Evolutionary conservation across 37 sponge, comb jelly and placozoan genomes (phyloP).

Genomic region (Ephydatia muelleri): DNA sequence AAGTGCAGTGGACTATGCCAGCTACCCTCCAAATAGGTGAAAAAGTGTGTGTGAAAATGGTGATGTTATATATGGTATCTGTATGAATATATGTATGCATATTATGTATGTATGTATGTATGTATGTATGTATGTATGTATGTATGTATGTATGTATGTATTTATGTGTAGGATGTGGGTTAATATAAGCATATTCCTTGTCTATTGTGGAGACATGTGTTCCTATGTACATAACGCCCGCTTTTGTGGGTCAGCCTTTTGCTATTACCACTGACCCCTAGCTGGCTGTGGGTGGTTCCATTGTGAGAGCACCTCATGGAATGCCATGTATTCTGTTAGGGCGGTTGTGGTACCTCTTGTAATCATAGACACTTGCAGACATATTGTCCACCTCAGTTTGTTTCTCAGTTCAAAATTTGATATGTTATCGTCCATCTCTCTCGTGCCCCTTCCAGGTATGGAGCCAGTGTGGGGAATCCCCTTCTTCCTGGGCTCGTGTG

Average conservation of each 20-base stretch:
- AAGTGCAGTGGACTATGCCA: slow-evolving; percentile 10
- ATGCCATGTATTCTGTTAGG: too few relatives aligned
- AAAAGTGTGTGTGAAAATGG: not conserved
- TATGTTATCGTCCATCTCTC: not conserved
- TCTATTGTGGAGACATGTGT: too few relatives aligned
- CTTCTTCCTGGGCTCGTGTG: not conserved
- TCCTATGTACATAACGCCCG: too few relatives aligned
- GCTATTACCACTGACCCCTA: not conserved
- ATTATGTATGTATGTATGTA: too few relatives aligned
- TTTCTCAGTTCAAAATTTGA: not conserved
- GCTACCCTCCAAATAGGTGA: not conserved
- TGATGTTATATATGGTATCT: too few relatives aligned
- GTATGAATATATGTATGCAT: not conserved
- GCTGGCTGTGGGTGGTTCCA: not conserved
- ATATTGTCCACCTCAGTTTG: not conserved
- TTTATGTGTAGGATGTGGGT: too few relatives aligned
- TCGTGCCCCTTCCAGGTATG: not conserved
- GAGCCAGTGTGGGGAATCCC: not conserved
- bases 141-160: too few relatives aligned
- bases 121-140: too few relatives aligned
- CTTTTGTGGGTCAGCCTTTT: not conserved
- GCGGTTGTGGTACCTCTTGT: too few relatives aligned
- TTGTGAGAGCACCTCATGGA: too few relatives aligned
- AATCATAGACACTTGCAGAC: too few relatives aligned
- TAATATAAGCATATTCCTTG: too few relatives aligned